Conservation (phyloP, 2,888 invertebrate species). For the Parnassius glacialis region DNA sequence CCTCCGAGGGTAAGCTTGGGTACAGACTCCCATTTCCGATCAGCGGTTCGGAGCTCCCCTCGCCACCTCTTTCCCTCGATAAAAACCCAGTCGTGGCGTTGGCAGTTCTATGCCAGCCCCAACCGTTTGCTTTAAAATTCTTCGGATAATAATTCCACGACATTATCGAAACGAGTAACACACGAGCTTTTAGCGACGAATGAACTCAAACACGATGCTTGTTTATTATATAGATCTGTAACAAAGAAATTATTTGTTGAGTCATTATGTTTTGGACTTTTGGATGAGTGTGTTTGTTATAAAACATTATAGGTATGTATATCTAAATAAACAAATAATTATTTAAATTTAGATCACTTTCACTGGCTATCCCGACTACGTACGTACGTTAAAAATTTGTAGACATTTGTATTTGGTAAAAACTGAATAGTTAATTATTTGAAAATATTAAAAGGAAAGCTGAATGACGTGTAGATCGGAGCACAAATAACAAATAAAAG, state of each 20-base stretch:
- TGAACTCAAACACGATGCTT: slow-evolving; percentile 30
- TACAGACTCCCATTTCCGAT: slow-evolving; percentile 59
- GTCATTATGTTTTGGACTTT: not conserved
- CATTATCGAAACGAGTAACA: slow-evolving; percentile 30
- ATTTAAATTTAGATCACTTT: too few species aligned
- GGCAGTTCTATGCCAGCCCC: slow-evolving; percentile 68
- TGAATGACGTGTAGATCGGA: too few species aligned
- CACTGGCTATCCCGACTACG: too few species aligned
- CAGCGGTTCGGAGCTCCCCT: slow-evolving; percentile 48
- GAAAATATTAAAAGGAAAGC: too few species aligned
- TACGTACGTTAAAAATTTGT: too few species aligned
- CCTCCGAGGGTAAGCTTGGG: slow-evolving; percentile 61
- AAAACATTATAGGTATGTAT: too few species aligned
- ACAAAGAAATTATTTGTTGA: slow-evolving; percentile 31
- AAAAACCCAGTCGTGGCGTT: slow-evolving; percentile 62
- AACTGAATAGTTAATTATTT: too few species aligned
- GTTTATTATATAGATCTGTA: slow-evolving; percentile 43
- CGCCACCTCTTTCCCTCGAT: slow-evolving; percentile 58
- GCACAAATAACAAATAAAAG: too few species aligned
- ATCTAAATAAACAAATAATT: too few species aligned
- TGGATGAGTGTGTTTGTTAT: too few species aligned
- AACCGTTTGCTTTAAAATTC: slow-evolving; percentile 72
- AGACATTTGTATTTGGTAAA: too few species aligned
- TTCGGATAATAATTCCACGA: slow-evolving; percentile 63
- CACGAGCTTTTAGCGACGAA: slow-evolving; percentile 14